phyloP scores from a whole-genome alignment of 2,113 vertebrate species.

The Eidolon helvum region DNA sequence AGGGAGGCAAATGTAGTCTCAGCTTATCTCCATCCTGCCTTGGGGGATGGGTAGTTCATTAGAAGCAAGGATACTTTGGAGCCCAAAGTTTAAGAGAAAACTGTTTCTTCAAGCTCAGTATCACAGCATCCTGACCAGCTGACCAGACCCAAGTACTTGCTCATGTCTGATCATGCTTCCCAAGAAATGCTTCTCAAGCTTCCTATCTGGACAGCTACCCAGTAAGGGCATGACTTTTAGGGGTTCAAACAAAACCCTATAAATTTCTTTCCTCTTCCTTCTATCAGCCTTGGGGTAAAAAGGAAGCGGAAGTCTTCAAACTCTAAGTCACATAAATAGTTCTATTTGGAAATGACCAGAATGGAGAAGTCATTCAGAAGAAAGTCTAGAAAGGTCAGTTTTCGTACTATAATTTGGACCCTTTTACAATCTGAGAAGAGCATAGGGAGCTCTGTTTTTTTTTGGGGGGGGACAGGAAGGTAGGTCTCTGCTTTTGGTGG shows the following conservation, averaged over 20 bases:
- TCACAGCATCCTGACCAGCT: not conserved
- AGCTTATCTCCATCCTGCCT: not conserved
- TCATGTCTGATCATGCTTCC: not conserved
- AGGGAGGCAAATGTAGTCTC: not conserved
- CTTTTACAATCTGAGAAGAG: constrained; percentile 27
- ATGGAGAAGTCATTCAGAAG: constrained; percentile 10
- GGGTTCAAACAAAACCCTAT: not conserved
- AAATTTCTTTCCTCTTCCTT: constrained; percentile 6
- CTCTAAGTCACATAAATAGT: constrained; percentile 13
- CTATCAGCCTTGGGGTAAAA: constrained; percentile 12
- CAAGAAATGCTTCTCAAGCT: constrained; percentile 23
- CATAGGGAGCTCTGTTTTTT: not conserved
- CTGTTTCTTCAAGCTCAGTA: not conserved
- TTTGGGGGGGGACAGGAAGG: no score
- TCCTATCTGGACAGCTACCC: not conserved
- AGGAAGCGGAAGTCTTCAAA: constrained; percentile 23
- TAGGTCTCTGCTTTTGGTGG: not conserved
- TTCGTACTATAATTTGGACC: not conserved
- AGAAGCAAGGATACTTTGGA: not conserved
- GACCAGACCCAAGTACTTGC: not conserved
- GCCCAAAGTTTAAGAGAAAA: not conserved
- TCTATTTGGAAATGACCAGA: constrained; percentile 37
- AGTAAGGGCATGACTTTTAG: not conserved
- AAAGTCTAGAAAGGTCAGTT: constrained; percentile 16
- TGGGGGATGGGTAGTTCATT: not conserved